Conservation (phyloP, 1,140 invertebrate genomes). For the Dreissena rostriformis region DNA sequence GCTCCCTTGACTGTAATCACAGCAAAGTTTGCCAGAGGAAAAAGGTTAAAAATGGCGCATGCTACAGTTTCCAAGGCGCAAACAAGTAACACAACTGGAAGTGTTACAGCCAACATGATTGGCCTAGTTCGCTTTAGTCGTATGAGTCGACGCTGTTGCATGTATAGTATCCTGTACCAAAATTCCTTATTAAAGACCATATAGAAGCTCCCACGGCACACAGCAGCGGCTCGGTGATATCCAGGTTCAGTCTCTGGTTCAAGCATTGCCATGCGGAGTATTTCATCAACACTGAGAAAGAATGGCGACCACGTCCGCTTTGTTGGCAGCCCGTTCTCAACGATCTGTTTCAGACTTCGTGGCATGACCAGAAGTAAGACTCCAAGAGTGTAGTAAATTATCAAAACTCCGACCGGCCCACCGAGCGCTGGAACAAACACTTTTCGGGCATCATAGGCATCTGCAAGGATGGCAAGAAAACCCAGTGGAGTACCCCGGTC, state of each 20-base stretch:
- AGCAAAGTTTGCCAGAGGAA: conserved; percentile 7
- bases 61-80: conserved; percentile 25
- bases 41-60: conserved; percentile 8
- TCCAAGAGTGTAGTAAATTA: conserved; percentile 16
- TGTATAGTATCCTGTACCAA: conserved; percentile 5
- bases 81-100: conserved; percentile 17
- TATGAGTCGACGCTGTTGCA: background rate
- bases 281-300: conserved; percentile 17
- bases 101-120: background rate
- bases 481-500: conserved; percentile 20
- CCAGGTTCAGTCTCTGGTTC: background rate
- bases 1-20: conserved; percentile 32
- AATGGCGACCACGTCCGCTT: background rate
- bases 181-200: conserved; percentile 25
- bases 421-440: conserved; percentile 34
- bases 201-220: conserved; percentile 17
- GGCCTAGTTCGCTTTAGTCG: background rate
- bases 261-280: conserved; percentile 12
- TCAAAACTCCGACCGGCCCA: conserved; percentile 21
- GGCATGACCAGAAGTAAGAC: conserved; percentile 32
- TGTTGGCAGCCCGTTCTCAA: conserved; percentile 25
- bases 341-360: conserved; percentile 28
- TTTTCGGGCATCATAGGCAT: conserved; percentile 6
- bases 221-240: conserved; percentile 1
- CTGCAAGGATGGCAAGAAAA: conserved; percentile 27